Percentiles rank a stretch among this genome's conserved stretches.
Evolutionary conservation across 2,113 vertebrate genomes (phyloP).

Genomic region (Hippocampus barbouri): DNA sequence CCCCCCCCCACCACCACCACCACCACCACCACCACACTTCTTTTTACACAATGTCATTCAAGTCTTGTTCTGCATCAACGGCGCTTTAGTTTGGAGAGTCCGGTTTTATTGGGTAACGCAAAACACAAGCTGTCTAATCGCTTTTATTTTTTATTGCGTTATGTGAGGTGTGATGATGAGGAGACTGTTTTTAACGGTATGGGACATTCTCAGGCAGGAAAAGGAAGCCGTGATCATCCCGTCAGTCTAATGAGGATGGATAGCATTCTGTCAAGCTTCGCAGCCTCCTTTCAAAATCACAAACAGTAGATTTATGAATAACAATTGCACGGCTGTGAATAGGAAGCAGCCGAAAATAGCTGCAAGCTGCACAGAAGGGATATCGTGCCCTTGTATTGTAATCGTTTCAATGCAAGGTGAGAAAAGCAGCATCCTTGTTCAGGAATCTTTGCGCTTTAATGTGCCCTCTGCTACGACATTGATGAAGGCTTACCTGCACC

Average conservation of each 20-base stretch:
- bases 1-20: too few species aligned
- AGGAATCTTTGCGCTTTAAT: slow-evolving; percentile 32
- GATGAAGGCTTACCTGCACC: slow-evolving; percentile 18
- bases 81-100: background rate
- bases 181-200: slow-evolving; percentile 15
- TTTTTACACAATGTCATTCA: background rate
- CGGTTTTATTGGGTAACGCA: background rate
- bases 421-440: slow-evolving; percentile 45
- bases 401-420: slow-evolving; percentile 36
- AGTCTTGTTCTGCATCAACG: background rate
- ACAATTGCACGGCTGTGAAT: slow-evolving; percentile 29
- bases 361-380: slow-evolving; percentile 34
- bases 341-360: slow-evolving; percentile 44
- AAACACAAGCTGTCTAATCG: slow-evolving; percentile 9
- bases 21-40: background rate
- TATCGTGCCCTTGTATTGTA: slow-evolving; percentile 37
- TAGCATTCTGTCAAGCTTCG: slow-evolving; percentile 39
- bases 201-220: slow-evolving; percentile 25
- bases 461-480: slow-evolving; percentile 25
- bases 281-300: slow-evolving; percentile 30
- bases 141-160: slow-evolving; percentile 1
- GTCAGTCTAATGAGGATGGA: slow-evolving; percentile 53
- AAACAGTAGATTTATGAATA: slow-evolving; percentile 43
- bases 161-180: background rate
- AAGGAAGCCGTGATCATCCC: slow-evolving; percentile 32